Percentiles rank a stretch among this genome's conserved stretches.
Evolutionary conservation across 2,113 vertebrate genomes (phyloP).

Genomic region (Hippopotamus amphibius): DNA sequence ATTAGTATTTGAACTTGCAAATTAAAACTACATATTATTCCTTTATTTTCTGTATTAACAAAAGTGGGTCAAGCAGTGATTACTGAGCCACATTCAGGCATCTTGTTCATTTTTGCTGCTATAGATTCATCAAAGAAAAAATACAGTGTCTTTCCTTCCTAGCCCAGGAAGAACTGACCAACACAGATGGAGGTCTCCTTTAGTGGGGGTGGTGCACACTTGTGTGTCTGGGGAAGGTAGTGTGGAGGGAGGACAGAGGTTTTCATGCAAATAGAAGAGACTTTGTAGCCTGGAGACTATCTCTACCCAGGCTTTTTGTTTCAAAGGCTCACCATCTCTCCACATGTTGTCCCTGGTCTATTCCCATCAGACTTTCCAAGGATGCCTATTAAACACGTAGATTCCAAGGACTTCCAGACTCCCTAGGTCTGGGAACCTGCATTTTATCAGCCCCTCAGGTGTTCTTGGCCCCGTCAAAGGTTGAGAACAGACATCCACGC

Average conservation of each 20-base stretch:
- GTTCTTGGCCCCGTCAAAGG: background rate
- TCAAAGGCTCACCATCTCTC: background rate
- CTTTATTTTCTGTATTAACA: background rate
- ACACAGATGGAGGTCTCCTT: background rate
- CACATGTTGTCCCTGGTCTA: background rate
- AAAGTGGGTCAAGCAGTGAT: background rate
- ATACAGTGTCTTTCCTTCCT: background rate
- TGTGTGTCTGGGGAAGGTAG: background rate
- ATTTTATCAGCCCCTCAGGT: background rate
- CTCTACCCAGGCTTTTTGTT: background rate
- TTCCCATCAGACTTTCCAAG: background rate
- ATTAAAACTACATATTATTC: background rate
- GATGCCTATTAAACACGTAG: background rate
- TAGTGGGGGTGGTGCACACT: fast-evolving
- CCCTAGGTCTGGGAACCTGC: background rate
- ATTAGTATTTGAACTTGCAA: background rate
- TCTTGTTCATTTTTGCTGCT: background rate
- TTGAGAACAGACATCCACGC: background rate
- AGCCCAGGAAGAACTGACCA: background rate
- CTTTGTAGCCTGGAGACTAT: background rate
- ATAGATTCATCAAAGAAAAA: background rate
- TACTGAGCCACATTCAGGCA: background rate
- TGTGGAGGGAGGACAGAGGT: background rate
- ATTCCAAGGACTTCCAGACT: background rate
- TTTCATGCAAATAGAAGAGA: background rate